phyloP scores from a whole-genome alignment of 2,797 vertebrate species.

The Phrynocephalus forsythii region DNA sequence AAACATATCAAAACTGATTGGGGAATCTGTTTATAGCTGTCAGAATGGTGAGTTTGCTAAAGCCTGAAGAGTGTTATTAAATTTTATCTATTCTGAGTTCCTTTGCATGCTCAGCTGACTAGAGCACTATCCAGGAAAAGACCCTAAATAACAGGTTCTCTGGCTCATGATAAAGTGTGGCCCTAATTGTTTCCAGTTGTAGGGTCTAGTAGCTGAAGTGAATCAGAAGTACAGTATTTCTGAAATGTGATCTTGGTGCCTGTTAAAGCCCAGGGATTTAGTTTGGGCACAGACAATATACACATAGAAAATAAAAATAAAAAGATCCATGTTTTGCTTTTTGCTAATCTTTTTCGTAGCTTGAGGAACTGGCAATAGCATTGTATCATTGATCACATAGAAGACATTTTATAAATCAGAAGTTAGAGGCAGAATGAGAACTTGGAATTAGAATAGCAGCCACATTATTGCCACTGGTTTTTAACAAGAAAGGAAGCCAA shows the following conservation, averaged over 20 bases:
- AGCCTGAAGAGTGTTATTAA: neutral
- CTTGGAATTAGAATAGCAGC: neutral
- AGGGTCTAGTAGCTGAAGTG: neutral
- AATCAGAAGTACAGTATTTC: neutral
- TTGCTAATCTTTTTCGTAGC: neutral
- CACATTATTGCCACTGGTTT: neutral
- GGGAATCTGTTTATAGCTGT: neutral
- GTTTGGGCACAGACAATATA: neutral
- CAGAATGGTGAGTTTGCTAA: neutral
- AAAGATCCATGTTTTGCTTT: neutral
- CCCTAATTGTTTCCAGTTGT: neutral
- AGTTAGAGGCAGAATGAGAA: neutral
- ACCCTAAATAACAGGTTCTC: neutral
- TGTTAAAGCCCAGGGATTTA: neutral
- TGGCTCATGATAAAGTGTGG: neutral
- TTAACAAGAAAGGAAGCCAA: neutral
- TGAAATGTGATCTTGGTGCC: neutral
- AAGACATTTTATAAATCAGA: neutral
- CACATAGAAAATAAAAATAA: neutral
- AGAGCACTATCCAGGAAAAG: neutral
- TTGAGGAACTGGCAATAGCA: neutral
- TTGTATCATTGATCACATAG: neutral
- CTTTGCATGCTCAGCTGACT: neutral
- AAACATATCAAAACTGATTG: slow-evolving; percentile 10
- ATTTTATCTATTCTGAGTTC: too few species aligned